Base-by-base conservation (phyloP, 2,888 invertebrate species). In the Pristionchus japonicus region DNA sequence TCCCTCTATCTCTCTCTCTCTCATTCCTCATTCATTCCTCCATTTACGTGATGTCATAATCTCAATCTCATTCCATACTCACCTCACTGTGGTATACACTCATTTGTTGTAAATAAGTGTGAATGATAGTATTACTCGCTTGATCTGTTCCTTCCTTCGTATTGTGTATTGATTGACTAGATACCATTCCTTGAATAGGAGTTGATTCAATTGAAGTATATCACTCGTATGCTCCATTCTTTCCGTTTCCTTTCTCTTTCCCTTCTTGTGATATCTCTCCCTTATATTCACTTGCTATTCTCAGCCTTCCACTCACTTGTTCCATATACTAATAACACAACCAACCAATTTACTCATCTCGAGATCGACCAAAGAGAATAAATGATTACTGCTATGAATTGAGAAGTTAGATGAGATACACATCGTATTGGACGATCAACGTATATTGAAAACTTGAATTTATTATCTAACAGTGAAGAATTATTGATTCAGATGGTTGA, bases 51-150 rank as follows among this genome's bases (percentile, higher is more conserved):
- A 31, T 77, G 77, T 77, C 77, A 77, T 77, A 77, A 77, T 77
- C 77, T 77, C 77, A 47, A 83, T 11, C 37, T 31, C 49, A 49
- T 49, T 49, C 52, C 82, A 83, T 83, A 83, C 80, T 49, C 49
- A 27, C 82, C 82, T 52, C 52, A 83, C 23, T 83, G 82, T 52
- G 82, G 34, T 52, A 83, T 34, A 34, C 82, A 52, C 31, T 43
- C 77, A 77, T 77, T 77, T 77, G 23, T 77, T 57, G 77, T 77
- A 77, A n/a, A 77, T 77, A 77, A 77, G 77, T 47, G 77, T 77
- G 27, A 77, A 77, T 77, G 74, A 74, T 17, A 74, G 77, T 77
- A 27, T 43, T 77, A 47, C 20, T 43, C 4, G 9, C n/a, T 27
- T 77, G 9, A 6, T 77, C 23, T 43, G 83, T 52, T 83, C 80